These are phyloP conservation scores for Dasyurus viverrinus DNA, from an alignment of 2,113 vertebrate genomes.

Conservation along the genomic window DNA sequence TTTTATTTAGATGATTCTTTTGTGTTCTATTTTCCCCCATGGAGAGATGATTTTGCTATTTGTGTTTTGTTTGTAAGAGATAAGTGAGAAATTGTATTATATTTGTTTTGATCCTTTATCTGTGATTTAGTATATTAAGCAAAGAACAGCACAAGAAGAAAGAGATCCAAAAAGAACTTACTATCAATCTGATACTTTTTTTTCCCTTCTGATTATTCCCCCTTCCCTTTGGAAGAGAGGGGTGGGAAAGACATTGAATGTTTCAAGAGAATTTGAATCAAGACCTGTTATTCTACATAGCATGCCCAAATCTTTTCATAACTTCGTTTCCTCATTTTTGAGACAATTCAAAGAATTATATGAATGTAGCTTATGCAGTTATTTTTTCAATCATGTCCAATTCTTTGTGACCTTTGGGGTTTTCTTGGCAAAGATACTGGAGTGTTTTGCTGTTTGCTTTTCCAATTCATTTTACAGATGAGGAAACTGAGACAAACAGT, in stretches of 20 bases:
- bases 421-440: neutral
- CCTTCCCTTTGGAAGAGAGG: neutral
- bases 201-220: neutral
- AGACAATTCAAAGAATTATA: neutral
- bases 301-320: neutral
- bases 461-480: neutral
- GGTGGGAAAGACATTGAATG: neutral
- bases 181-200: neutral
- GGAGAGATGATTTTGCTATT: neutral
- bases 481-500: neutral
- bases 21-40: neutral
- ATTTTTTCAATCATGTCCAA: neutral
- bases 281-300: neutral
- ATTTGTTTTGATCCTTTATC: conserved; percentile 24
- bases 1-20: conserved; percentile 36
- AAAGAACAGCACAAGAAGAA: neutral
- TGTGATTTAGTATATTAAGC: conserved; percentile 16
- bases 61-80: conserved; percentile 28
- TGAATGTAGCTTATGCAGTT: neutral
- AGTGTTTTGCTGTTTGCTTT: neutral
- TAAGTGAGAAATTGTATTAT: neutral
- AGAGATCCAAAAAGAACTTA: neutral
- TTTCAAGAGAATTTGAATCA: conserved; percentile 21
- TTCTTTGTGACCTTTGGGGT: neutral
- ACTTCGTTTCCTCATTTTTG: neutral